Evolutionary conservation across 2,113 vertebrate species (phyloP), one percentile per base, ranked within the genome.

Genomic region (Gallinago media): DNA sequence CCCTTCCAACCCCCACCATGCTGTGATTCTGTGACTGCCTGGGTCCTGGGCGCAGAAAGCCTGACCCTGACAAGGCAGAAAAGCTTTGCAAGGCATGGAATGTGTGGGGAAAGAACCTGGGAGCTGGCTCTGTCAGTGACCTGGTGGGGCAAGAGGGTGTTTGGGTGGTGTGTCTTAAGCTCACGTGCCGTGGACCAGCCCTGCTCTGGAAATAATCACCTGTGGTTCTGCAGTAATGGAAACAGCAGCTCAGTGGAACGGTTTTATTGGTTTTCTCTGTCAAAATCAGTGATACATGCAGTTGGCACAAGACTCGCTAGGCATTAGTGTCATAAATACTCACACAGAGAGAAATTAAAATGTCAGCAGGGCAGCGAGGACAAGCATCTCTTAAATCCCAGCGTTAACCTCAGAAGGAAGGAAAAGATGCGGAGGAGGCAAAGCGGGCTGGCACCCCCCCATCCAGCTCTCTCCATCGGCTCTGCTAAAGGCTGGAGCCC

Each of bases 251-350:
- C 12, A 5, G 9, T 86, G 42, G 56, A 67, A 92, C 0, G 5
- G 56, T 36, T 97, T 97, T 97, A 97, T 97, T 97, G 79, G 58
- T 79, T 92, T 96, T 50, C 40, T 86, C 85, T 79, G 75, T 92
- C 58, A 76, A 80, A 88, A 78, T 73, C 84, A 83, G 75, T 46
- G 85, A 72, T 77, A 97, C 89, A 96, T 88, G 92, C 90, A 95
- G 56, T 89, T 94, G 95, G 93, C 86, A 92, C 83, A 90, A 80
- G 76, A 92, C 68, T 88, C 61, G 36, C 62, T 88, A 85, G 55
- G 73, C 75, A 73, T 52, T 56, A 59, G 63, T 52, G 67, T 94
- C 58, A 67, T 32, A 94, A 72, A 84, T 58, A 54, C 27, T 66
- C 88, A 94, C 62, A 22, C 4, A 19, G 82, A 62, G 46, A 73